Evolutionary conservation across 2,113 vertebrate genomes (phyloP).

Genomic region (Hypocryptadius cinnamomeus): DNA sequence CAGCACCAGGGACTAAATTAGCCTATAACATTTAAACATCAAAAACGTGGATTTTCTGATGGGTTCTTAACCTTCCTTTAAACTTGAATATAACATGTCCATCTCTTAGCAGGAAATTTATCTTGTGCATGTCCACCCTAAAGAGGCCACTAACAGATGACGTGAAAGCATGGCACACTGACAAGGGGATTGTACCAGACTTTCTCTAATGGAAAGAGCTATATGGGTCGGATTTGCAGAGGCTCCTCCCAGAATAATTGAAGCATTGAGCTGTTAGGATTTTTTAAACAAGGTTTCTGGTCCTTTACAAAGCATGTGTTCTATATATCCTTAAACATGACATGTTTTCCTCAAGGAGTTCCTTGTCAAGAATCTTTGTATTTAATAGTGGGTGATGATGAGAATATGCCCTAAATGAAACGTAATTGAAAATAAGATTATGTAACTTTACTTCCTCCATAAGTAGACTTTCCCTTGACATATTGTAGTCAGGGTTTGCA

Average conservation of each 20-base stretch:
- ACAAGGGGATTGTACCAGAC: neutral
- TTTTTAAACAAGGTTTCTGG: conserved; percentile 28
- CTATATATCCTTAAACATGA: conserved; percentile 69
- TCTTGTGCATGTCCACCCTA: conserved; percentile 28
- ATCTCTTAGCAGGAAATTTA: conserved; percentile 20
- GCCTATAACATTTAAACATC: neutral
- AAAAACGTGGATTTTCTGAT: neutral
- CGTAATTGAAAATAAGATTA: conserved; percentile 72
- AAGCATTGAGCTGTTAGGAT: neutral
- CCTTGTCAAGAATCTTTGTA: conserved; percentile 68
- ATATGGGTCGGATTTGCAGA: neutral
- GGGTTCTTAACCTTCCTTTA: conserved; percentile 28
- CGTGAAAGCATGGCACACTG: fast-evolving
- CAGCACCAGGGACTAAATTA: neutral
- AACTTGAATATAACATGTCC: conserved; percentile 16
- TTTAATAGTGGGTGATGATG: conserved; percentile 70
- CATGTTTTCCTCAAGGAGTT: conserved; percentile 70
- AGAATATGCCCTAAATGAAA: conserved; percentile 70
- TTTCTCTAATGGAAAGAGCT: neutral
- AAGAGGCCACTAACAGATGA: neutral
- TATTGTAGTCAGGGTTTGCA: conserved; percentile 35
- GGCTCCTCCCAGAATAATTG: conserved; percentile 19
- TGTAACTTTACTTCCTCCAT: conserved; percentile 65
- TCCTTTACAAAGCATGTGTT: conserved; percentile 51
- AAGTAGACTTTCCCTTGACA: conserved; percentile 44